Evolutionary conservation across 2,113 vertebrate species (phyloP), one percentile per base, ranked within the genome.

Genomic region (Furnarius figulus): DNA sequence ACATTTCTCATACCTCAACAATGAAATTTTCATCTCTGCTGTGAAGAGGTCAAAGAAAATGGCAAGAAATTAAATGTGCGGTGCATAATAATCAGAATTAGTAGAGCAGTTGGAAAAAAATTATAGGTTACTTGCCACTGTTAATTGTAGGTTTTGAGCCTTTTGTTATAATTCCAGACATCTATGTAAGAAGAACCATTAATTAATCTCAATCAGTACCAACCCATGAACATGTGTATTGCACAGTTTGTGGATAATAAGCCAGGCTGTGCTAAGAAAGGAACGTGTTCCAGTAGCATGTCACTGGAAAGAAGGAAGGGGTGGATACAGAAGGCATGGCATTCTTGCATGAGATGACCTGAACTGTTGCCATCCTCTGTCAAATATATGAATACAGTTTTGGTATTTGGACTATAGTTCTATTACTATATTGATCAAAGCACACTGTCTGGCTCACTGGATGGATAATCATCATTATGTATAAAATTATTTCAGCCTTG

Each of bases 111-210:
- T 71, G 89, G 66, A 67, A 93, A 97, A 44, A 97, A 98, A 98
- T 97, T 97, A 92, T 66, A 97, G 88, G 95, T 96, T 98, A 95
- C 63, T 97, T 97, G 81, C 39, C 81, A 91, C 78, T 95, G 78
- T 80, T 98, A 98, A 98, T 98, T 97, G 35, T 77, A 93, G 91
- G 92, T 58, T 98, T 96, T 87, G 47, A 95, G 80, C 11, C 76
- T 97, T 97, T 97, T 97, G 95, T 98, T 97, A 97, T 92, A 97
- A 97, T 97, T 97, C 78, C 87, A 97, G 95, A 97, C 92, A 96
- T 94, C 93, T 82, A 55, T 86, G 94, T 93, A 97, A 97, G 96
- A 94, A 91, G 94, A 98, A 97, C 97, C 96, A 73, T 94, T 95
- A 96, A 98, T 98, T 98, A 98, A 95, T 76, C 87, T 97, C 97